Percentiles rank a stretch among this genome's conserved stretches.
Evolutionary conservation across 2,888 invertebrate species (phyloP).

Genomic region (Xylophagus ater): DNA sequence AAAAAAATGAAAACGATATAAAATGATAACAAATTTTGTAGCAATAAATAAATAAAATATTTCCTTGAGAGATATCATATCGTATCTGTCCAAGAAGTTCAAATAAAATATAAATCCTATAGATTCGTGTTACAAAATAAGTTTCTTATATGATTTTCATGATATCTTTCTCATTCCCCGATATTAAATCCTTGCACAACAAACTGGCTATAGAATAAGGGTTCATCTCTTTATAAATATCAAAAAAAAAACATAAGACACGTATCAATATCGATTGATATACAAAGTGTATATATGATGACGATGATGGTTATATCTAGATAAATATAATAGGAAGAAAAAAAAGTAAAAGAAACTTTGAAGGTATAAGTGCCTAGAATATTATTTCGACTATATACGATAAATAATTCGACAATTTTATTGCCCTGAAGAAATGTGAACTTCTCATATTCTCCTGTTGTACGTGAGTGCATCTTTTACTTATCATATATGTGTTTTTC

Average conservation of each 20-base stretch:
- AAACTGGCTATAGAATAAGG: no score
- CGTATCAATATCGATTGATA: conserved; percentile 9
- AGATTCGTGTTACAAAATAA: no score
- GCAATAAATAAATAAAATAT: conserved; percentile 19
- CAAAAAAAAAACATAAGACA: conserved; percentile 7
- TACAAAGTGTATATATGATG: conserved; percentile 10
- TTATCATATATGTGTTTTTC: conserved; percentile 8
- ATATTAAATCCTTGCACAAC: no score
- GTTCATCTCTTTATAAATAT: no score
- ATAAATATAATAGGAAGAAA: not conserved
- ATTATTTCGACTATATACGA: conserved; percentile 13
- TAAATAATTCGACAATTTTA: conserved; percentile 18
- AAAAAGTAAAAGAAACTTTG: conserved; percentile 4
- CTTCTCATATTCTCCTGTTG: not conserved
- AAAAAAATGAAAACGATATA: conserved; percentile 5
- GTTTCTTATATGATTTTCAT: no score
- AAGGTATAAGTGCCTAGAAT: conserved; percentile 15
- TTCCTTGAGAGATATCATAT: conserved; percentile 16
- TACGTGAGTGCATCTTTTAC: conserved; percentile 1
- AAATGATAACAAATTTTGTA: conserved; percentile 16
- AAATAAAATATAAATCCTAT: conserved; percentile 17
- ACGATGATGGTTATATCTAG: conserved; percentile 10
- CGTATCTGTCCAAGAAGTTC: conserved; percentile 17
- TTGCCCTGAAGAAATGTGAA: conserved; percentile 8
- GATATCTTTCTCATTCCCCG: no score